Percentiles rank a stretch among this genome's conserved stretches.
phyloP scores from a whole-genome alignment of 2,113 vertebrate species.

The Syngnathus floridae region DNA sequence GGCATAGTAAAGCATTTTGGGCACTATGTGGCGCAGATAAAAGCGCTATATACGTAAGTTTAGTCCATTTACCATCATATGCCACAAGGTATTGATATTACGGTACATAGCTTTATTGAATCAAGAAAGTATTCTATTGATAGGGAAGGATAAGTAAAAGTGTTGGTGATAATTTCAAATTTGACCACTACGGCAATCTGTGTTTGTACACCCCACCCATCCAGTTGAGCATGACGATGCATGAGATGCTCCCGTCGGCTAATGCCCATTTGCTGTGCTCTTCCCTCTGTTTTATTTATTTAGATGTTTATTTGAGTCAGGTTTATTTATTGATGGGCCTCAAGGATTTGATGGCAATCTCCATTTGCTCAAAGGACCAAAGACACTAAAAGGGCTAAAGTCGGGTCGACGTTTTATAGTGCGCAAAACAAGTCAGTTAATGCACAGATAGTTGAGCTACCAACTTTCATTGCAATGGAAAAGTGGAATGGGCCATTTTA shows the following conservation, averaged over 20 bases:
- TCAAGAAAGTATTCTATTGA: background rate
- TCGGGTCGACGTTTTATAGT: no score
- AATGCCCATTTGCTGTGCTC: slow-evolving; percentile 64
- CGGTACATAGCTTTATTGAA: background rate
- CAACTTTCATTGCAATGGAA: slow-evolving; percentile 63
- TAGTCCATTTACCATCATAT: background rate
- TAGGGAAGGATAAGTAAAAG: background rate
- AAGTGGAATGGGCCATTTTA: slow-evolving; percentile 67
- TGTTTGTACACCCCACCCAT: slow-evolving; percentile 47
- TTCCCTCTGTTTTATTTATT: slow-evolving; percentile 70
- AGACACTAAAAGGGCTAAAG: background rate
- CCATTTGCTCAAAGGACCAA: slow-evolving; percentile 47
- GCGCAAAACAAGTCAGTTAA: background rate
- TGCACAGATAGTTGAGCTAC: slow-evolving; percentile 48
- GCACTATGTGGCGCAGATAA: no score
- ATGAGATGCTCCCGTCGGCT: slow-evolving; percentile 67
- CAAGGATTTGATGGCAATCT: slow-evolving; percentile 51
- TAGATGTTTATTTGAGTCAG: slow-evolving; percentile 72
- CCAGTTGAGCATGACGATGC: slow-evolving; percentile 55
- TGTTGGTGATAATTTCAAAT: background rate
- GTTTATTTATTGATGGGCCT: slow-evolving; percentile 72
- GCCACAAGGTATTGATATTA: background rate
- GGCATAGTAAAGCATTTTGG: no score
- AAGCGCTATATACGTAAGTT: no score
- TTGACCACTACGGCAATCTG: background rate